Percentiles rank a stretch among this genome's conserved stretches.
Conservation (phyloP, 2,113 vertebrate species). For the Tachycineta bicolor region DNA sequence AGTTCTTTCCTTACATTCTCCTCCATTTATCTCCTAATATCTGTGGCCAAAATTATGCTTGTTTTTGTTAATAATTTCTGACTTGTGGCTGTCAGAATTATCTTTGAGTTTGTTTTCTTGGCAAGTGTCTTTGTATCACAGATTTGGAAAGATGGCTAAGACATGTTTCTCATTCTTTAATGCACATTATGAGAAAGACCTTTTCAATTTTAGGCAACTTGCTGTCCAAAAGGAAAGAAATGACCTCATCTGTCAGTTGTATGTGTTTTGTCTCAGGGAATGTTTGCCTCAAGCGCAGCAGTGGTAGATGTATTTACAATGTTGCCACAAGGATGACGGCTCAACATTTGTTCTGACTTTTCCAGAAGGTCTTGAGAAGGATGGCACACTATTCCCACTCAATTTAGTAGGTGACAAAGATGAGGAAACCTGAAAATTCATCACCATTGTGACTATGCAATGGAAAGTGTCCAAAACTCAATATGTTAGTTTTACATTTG, state of each 20-base stretch:
- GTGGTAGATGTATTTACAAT: not conserved
- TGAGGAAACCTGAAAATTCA: not conserved
- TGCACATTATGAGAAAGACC: not conserved
- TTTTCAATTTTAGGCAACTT: not conserved
- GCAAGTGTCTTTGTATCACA: not conserved
- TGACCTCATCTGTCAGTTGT: not conserved
- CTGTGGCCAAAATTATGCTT: not conserved
- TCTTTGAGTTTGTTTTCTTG: not conserved
- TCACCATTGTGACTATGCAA: not conserved
- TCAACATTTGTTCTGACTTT: not conserved
- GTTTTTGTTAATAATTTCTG: not conserved
- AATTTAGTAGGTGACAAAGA: not conserved
- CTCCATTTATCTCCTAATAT: not conserved
- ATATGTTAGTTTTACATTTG: not conserved
- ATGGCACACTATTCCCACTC: not conserved
- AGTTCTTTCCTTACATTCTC: not conserved
- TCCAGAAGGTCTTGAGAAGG: not conserved
- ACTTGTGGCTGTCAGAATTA: not conserved
- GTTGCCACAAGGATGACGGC: not conserved
- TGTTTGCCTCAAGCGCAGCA: not conserved
- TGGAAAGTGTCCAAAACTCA: not conserved
- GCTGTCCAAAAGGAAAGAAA: not conserved
- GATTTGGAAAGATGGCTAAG: not conserved
- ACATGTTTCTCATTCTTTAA: conserved; percentile 1
- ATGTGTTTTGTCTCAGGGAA: not conserved